A percentile compares a stretch with the other conserved stretches of the same genome.
These are phyloP conservation scores for Drosophila borborema DNA, from an alignment of 2,888 invertebrate genomes.

Conservation along the genomic window DNA sequence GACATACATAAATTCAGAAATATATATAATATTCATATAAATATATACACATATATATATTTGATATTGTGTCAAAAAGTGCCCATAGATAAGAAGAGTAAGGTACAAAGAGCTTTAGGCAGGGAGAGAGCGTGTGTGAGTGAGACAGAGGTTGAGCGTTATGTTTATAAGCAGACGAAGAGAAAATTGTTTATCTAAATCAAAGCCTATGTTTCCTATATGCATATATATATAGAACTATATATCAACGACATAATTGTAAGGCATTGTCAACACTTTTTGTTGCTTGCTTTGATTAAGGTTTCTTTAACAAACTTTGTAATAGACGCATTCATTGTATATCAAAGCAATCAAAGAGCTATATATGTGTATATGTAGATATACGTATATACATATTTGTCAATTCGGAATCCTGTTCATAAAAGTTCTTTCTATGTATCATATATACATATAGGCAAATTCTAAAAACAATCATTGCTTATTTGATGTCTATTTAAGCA, in stretches of 20 bases:
- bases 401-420: not conserved
- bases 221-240: not conserved
- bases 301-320: slow-evolving; percentile 4
- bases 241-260: slow-evolving; percentile 3
- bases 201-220: not conserved
- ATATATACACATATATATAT: not conserved
- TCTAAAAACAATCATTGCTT: not conserved
- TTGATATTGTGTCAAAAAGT: slow-evolving; percentile 2
- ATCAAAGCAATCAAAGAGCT: not conserved
- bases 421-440: not conserved
- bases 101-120: not conserved
- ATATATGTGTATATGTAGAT: not conserved
- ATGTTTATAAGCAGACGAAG: not conserved
- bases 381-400: not conserved
- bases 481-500: not conserved
- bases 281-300: slow-evolving; percentile 1
- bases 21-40: slow-evolving; percentile 8
- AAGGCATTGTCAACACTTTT: slow-evolving; percentile 2
- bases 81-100: slow-evolving; percentile 47
- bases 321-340: not conserved
- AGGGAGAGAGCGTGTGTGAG: not conserved
- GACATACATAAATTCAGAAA: slow-evolving; percentile 6
- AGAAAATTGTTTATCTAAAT: not conserved
- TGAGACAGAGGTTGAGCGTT: not conserved
- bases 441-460: not conserved